Conservation (phyloP, 2,888 invertebrate species). For the Callyntrura guangdongensis region DNA sequence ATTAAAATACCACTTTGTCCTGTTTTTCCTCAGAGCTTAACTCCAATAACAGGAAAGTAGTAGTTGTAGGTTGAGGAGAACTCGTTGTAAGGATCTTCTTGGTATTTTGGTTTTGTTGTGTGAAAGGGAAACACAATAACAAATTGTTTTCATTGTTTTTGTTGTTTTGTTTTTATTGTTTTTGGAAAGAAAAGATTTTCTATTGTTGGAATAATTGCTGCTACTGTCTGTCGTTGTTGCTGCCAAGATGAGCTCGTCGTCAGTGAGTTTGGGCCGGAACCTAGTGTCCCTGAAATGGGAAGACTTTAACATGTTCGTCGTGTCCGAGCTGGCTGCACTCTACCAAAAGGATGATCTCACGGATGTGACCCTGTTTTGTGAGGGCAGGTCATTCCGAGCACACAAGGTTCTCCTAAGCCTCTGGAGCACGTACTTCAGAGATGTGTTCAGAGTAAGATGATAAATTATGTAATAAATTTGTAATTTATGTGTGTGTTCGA, state of each 20-base stretch:
- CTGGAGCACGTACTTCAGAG: constrained; percentile 80
- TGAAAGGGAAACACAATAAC: too few species aligned
- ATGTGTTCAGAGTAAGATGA: constrained; percentile 78
- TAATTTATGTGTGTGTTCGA: background rate
- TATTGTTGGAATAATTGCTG: background rate
- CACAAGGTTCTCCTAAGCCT: constrained; percentile 78
- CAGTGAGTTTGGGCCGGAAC: constrained; percentile 71
- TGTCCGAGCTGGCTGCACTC: constrained; percentile 71
- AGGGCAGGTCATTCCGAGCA: constrained; percentile 81
- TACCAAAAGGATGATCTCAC: constrained; percentile 81
- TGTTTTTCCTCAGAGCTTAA: too few species aligned
- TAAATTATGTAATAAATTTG: background rate
- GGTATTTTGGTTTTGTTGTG: too few species aligned
- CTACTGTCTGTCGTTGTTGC: constrained; percentile 21
- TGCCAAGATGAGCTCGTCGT: constrained; percentile 68
- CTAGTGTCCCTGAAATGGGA: constrained; percentile 80
- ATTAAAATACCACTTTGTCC: too few species aligned
- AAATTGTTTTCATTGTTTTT: background rate
- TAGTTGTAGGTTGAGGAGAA: too few species aligned
- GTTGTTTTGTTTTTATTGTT: background rate
- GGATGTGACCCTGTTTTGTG: constrained; percentile 79
- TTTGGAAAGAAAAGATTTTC: background rate
- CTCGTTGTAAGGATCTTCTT: too few species aligned
- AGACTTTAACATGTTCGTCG: constrained; percentile 79
- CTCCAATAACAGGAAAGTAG: too few species aligned